Base-by-base conservation (phyloP, 2,888 invertebrate species). In the Eristalis arbustorum region DNA sequence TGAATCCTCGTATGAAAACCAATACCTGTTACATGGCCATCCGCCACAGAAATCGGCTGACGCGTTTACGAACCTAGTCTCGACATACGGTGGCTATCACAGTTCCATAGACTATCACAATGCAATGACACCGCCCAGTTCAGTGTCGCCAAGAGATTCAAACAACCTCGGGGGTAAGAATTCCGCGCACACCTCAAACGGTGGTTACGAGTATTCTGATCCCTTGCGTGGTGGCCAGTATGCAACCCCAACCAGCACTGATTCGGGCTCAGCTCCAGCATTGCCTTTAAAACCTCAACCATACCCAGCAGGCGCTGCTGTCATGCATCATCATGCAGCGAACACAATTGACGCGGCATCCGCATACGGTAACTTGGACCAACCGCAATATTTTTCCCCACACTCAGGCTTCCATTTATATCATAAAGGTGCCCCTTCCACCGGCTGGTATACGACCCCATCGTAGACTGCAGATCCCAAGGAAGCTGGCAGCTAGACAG, bases 111-210 rank as follows among this genome's bases (percentile, higher is more conserved):
- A 97, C 90, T 97, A 97, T 90, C 98, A 98, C 92, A 96, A 97
- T 57, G 97, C 98, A 66, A 98, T 98, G 97, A 98, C 98, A 4
- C 98, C 98, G 72, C 98, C 98, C 71, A 98, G 98, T n/a, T 98
- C 98, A 3, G 98, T 98, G 1, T 98, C 98, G 5, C 98, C 98
- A 0, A 94, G 98, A 84, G 98, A 98, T 91, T 97, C 95, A 93
- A 92, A 95, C 94, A 91, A 96, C 92, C 90, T 94, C 88, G 91
- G 93, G 83, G 88, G 93, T 92, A 94, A 89, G 57, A 90, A 89
- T 62, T n/a, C 88, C 75, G 23, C 87, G 76, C 77, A 89, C 74
- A 62, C 90, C 72, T 56, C 89, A 11, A 90, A 90, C 90, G 95
- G 96, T 89, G 91, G 91, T 37, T 91, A 95, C 91, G 94, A 95